Conservation (phyloP, 2,797 vertebrate species). For the Lates japonicus region DNA sequence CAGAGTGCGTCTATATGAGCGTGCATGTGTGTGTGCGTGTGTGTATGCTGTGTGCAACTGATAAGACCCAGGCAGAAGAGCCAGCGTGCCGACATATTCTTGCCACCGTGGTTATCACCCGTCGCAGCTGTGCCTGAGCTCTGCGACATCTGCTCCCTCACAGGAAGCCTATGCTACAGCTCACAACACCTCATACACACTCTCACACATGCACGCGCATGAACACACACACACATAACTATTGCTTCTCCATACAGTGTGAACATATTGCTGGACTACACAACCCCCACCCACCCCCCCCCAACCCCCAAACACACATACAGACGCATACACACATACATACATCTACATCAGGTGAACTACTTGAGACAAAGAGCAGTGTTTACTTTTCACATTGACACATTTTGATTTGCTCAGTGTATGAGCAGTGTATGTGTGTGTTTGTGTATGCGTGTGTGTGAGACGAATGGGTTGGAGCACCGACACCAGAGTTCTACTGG, state of each 20-base stretch:
- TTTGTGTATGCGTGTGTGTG: conserved; percentile 27
- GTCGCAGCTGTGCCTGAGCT: conserved; percentile 87
- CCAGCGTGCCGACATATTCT: conserved; percentile 86
- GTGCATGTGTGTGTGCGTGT: conserved; percentile 61
- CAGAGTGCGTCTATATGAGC: conserved; percentile 73
- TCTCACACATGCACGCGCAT: conserved; percentile 22
- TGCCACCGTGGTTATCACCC: conserved; percentile 86
- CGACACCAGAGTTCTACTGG: conserved; percentile 75
- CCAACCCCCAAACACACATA: conserved; percentile 11
- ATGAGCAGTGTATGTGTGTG: conserved; percentile 7
- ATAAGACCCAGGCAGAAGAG: conserved; percentile 86
- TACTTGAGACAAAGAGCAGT: conserved; percentile 74
- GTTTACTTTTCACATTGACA: conserved; percentile 69
- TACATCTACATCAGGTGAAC: conserved; percentile 73
- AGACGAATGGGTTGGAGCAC: conserved; percentile 66
- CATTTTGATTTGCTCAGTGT: conserved; percentile 64
- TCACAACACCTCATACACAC: conserved; percentile 76
- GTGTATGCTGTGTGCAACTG: conserved; percentile 79
- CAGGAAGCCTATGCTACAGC: conserved; percentile 85
- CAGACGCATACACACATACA: conserved; percentile 40
- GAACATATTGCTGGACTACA: conserved; percentile 53
- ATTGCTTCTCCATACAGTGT: conserved; percentile 50
- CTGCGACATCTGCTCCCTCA: conserved; percentile 88
- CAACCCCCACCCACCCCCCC: neutral
- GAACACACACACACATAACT: conserved; percentile 37